Percentiles rank a stretch among this genome's conserved stretches.
Conservation (phyloP, 2,888 invertebrate species). For the Cephus runcator region DNA sequence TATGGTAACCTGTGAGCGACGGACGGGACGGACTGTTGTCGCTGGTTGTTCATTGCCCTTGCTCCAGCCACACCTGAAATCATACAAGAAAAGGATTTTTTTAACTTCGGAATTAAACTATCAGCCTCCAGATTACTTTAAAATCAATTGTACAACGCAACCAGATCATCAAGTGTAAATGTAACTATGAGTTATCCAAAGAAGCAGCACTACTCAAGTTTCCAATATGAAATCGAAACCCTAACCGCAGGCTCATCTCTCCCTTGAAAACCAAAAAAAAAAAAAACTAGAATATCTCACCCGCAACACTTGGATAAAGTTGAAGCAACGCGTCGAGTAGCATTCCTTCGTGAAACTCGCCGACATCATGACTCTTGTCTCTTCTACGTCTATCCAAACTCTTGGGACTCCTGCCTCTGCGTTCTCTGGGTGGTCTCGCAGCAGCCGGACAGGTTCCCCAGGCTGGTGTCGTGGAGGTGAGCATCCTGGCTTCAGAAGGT, state of each 20-base stretch:
- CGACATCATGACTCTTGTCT: slow-evolving; percentile 70
- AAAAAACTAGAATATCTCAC: slow-evolving; percentile 43
- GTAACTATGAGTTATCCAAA: not conserved
- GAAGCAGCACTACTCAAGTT: not conserved
- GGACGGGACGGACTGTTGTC: slow-evolving; percentile 58
- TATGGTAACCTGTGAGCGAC: slow-evolving; percentile 58
- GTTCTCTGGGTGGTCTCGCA: slow-evolving; percentile 70
- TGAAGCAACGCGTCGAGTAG: slow-evolving; percentile 79
- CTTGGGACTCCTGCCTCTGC: slow-evolving; percentile 66
- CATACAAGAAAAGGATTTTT: not conserved
- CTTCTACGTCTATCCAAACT: slow-evolving; percentile 66
- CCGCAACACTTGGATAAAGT: slow-evolving; percentile 78
- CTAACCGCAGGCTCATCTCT: not conserved
- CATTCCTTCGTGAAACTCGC: slow-evolving; percentile 85
- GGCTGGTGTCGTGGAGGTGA: slow-evolving; percentile 67
- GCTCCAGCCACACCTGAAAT: slow-evolving; percentile 55
- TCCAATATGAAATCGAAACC: not conserved
- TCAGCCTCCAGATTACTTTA: not conserved
- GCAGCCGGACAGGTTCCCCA: slow-evolving; percentile 72
- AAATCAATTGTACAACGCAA: not conserved
- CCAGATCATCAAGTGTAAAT: not conserved
- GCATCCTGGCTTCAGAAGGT: slow-evolving; percentile 62
- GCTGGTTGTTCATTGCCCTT: slow-evolving; percentile 47
- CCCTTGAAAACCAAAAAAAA: not conserved
- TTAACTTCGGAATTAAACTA: not conserved